Base-by-base conservation (phyloP, 2,113 vertebrate genomes). In the Columba janthina region DNA sequence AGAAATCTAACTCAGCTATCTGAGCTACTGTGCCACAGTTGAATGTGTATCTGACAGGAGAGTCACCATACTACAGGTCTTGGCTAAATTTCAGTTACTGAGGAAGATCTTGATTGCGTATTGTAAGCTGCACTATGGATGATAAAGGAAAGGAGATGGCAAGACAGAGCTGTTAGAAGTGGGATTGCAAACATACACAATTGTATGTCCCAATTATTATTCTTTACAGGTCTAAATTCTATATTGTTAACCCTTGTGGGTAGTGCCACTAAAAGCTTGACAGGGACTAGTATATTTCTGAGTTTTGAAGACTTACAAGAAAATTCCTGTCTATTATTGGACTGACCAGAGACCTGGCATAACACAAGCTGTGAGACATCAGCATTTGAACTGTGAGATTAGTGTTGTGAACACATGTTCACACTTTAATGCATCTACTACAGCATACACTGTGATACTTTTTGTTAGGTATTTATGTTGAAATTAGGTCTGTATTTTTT, bases 361-460 rank as follows among this genome's bases (percentile, higher is more conserved):
- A 50, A 53, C 9, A 40, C 15, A 86, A 56, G 34, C 11, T 81
- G 38, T 46, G 11, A 60, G 12, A 65, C 15, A 42, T 24, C 38
- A 71, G 11, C 40, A 72, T 53, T 48, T 60, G 18, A 90, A 81
- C 26, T n/a, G 13, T 82, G 22, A 44, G 65, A 67, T 82, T 22
- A 51, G 1, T 44, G 3, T 40, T 64, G 12, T 53, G 50, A 75
- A 44, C 4, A 19, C 0, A 0, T 65, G 32, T 32, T 11, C 15
- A 32, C 10, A 8, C 11, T 81, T 51, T 32, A 85, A 58, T 60
- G 16, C 25, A 42, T 29, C 22, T 36, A 36, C 31, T 62, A 11
- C 19, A 31, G 20, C 26, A 25, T 34, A 80, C 6, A 32, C 14
- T 69, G 8, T 51, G 36, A 32, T 56, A 36, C 3, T 29, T 80